Conservation (phyloP, 2,888 invertebrate genomes). For the Coecobrya sp. region DNA sequence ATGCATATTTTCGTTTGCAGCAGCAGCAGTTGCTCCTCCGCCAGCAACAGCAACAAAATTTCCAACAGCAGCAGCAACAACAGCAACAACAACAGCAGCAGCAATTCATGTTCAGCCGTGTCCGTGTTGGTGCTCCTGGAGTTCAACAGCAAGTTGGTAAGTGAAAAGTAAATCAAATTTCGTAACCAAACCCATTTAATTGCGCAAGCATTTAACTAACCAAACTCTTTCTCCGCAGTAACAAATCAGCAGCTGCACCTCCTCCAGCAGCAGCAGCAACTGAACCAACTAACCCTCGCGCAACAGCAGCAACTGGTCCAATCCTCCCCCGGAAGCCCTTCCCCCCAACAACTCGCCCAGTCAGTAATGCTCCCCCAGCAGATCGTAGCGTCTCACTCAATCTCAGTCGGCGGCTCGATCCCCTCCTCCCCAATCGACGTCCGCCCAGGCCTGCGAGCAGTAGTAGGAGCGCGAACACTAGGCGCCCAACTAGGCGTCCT, state of each 20-base stretch:
- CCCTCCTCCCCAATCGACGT: slow-evolving; percentile 73
- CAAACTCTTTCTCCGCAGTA: slow-evolving; percentile 4
- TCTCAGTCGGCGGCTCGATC: not conserved
- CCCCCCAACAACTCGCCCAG: slow-evolving; percentile 5
- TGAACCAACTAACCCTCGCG: slow-evolving; percentile 18
- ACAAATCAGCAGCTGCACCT: slow-evolving; percentile 62
- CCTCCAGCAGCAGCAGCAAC: slow-evolving; percentile 57
- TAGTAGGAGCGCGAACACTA: slow-evolving; percentile 70
- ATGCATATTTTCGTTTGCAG: no score
- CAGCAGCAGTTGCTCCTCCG: slow-evolving; percentile 69
- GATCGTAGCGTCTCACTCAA: slow-evolving; percentile 1
- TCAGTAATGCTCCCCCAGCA: slow-evolving; percentile 14
- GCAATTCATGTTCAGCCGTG: slow-evolving; percentile 65
- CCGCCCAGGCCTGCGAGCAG: slow-evolving; percentile 73
- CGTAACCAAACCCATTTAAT: not conserved
- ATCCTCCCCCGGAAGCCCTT: not conserved
- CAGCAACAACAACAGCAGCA: slow-evolving; percentile 64
- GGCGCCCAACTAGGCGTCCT: slow-evolving; percentile 45
- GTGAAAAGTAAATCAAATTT: not conserved
- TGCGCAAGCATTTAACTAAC: no score
- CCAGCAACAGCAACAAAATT: slow-evolving; percentile 70
- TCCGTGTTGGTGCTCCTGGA: slow-evolving; percentile 7
- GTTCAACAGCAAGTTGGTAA: slow-evolving; percentile 75
- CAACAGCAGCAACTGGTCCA: slow-evolving; percentile 58
- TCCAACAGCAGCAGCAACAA: slow-evolving; percentile 62